phyloP scores from a whole-genome alignment of 2,113 vertebrate species.

The Megaleporinus macrocephalus region DNA sequence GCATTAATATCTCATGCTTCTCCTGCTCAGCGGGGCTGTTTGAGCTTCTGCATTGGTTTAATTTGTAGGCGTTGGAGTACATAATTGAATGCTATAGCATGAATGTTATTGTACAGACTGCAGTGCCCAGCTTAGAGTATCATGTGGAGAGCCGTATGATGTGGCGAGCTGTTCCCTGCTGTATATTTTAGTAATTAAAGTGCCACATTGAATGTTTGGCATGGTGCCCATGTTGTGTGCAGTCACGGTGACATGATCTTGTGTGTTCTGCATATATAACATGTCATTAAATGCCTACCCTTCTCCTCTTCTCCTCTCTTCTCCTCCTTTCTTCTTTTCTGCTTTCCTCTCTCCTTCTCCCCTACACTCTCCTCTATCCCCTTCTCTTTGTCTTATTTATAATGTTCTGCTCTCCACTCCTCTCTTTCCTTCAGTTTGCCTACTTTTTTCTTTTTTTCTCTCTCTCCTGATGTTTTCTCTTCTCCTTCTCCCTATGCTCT shows the following conservation, averaged over 20 bases:
- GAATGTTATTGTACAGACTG: background rate
- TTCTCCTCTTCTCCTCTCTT: background rate
- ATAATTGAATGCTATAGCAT: slow-evolving; percentile 8
- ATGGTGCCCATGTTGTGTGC: slow-evolving; percentile 1
- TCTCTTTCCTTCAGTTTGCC: too few relatives aligned
- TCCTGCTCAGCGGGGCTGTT: background rate
- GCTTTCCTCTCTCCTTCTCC: background rate
- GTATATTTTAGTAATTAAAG: slow-evolving; percentile 20
- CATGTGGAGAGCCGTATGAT: slow-evolving; percentile 1
- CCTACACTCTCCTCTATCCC: background rate
- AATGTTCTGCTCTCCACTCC: background rate
- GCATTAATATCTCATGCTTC: background rate
- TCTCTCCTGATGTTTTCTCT: background rate
- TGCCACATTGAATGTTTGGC: slow-evolving; percentile 12
- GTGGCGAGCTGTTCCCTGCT: background rate
- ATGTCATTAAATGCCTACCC: background rate
- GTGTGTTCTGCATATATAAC: background rate
- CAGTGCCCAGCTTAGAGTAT: background rate
- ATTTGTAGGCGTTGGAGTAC: background rate
- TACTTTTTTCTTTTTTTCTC: background rate
- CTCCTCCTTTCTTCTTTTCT: background rate
- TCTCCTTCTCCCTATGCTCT: background rate
- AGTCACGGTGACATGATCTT: background rate
- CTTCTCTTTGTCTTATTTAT: too few relatives aligned
- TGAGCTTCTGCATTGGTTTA: background rate